Evolutionary conservation across 2,113 vertebrate genomes (phyloP), one percentile per base, ranked within the genome.

Genomic region (Heterochromis multidens): DNA sequence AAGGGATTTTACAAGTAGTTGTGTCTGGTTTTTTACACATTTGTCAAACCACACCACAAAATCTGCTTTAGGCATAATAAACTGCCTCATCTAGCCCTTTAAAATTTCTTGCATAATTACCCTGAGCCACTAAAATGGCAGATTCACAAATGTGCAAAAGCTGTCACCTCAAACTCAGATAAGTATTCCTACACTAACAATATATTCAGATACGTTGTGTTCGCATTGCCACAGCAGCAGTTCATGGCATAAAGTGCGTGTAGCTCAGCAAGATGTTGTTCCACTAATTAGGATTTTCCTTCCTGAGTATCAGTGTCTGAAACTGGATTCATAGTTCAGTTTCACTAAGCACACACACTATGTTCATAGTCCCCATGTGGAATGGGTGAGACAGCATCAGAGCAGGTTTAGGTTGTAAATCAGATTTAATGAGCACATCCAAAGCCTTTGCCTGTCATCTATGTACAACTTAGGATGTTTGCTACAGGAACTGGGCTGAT

Each of bases 321-420:
- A 5, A 52, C 25, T 31, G 27, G 7, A 29, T 52, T 74, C 70
- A 74, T 13, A 21, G 67, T 52, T 74, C 63, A 70, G n/a, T 70
- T 70, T 70, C 17, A 52, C 67, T 31, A 27, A 52, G 46, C 4
- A 31, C 46, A 52, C 70, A 54, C 43, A 74, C 43, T 13, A 4
- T 46, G n/a, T 65, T 3, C 4, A 29, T 1, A 40, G 37, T 17
- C 37, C 31, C 23, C 19, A 17, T 43, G 17, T 80, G 81, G 67
- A 77, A 65, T 72, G 25, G 27, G n/a, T 27, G 37, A 43, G 37
- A 43, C 37, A 67, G 40, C 19, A 7, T 60, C 11, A 16, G 23
- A 74, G 43, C 63, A 62, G 46, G 11, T 46, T 62, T 62, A 40
- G 12, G 46, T n/a, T 23, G 31, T 77, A 31, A 76, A 84, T 83